Evolutionary conservation across 2,113 vertebrate species (phyloP).

Genomic region (Lampris incognitus): DNA sequence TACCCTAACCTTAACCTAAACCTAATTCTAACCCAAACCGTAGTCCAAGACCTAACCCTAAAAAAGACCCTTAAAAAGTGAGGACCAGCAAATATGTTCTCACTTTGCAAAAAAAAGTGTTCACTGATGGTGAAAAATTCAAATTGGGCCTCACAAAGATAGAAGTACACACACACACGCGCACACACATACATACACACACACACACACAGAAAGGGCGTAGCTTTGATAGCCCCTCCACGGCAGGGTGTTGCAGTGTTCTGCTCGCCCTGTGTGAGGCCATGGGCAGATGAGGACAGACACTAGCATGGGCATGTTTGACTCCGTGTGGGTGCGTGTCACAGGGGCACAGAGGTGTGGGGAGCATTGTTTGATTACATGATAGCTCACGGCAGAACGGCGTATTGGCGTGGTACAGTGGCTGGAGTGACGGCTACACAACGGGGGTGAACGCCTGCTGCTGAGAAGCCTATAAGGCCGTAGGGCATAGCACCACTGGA

Average conservation of each 20-base stretch:
- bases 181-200: conserved; percentile 8
- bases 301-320: conserved; percentile 2
- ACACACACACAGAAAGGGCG: background rate
- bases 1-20: too few relatives aligned
- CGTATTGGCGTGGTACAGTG: conserved; percentile 12
- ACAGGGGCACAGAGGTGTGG: conserved; percentile 3
- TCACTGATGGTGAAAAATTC: too few relatives aligned
- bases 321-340: background rate
- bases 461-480: background rate
- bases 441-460: conserved; percentile 19
- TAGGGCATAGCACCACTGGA: background rate
- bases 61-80: too few relatives aligned
- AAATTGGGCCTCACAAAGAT: too few relatives aligned
- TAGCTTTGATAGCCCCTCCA: background rate
- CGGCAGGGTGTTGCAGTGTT: background rate
- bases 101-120: too few relatives aligned
- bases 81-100: too few relatives aligned
- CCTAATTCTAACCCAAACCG: too few relatives aligned
- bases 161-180: background rate
- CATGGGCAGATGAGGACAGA: background rate
- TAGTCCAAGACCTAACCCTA: too few relatives aligned
- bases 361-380: conserved; percentile 6
- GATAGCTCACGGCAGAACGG: background rate
- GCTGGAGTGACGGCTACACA: background rate
- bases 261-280: background rate